phyloP scores from a whole-genome alignment of 2,113 vertebrate species.

The Sminthopsis crassicaudata region DNA sequence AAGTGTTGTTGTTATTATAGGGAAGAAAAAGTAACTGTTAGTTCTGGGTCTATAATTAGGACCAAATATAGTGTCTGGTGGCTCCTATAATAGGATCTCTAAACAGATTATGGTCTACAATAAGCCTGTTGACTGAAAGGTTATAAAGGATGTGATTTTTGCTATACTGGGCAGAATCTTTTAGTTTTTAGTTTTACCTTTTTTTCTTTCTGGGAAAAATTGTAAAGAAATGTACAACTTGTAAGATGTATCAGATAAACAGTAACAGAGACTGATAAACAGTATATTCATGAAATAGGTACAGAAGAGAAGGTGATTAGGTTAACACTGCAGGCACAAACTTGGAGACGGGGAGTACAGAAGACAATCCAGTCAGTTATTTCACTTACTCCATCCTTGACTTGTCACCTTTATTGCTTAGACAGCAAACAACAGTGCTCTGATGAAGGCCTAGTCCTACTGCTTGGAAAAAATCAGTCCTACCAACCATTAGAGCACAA shows the following conservation, averaged over 20 bases:
- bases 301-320: not conserved
- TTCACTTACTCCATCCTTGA: not conserved
- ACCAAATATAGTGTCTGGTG: slow-evolving; percentile 77
- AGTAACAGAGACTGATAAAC: slow-evolving; percentile 36
- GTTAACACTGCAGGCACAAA: slow-evolving; percentile 6
- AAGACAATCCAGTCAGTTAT: not conserved
- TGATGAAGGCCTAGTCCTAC: slow-evolving; percentile 12
- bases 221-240: not conserved
- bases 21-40: slow-evolving; percentile 77
- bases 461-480: slow-evolving; percentile 32
- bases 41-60: slow-evolving; percentile 76
- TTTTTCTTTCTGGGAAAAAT: slow-evolving; percentile 36
- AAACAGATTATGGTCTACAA: slow-evolving; percentile 69
- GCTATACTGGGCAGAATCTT: slow-evolving; percentile 52
- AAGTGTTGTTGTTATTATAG: slow-evolving; percentile 79
- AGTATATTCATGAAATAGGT: not conserved
- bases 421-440: not conserved
- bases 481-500: slow-evolving; percentile 38
- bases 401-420: not conserved
- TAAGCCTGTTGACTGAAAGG: slow-evolving; percentile 65
- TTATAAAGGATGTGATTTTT: slow-evolving; percentile 68
- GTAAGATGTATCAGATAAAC: slow-evolving; percentile 48
- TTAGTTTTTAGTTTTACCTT: slow-evolving; percentile 22
- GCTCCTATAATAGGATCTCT: slow-evolving; percentile 77
- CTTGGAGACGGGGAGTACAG: not conserved